Percentiles rank a stretch among this genome's conserved stretches.
phyloP scores from a whole-genome alignment of 1,140 invertebrate species.

The Caenorhabditis tropicalis region DNA sequence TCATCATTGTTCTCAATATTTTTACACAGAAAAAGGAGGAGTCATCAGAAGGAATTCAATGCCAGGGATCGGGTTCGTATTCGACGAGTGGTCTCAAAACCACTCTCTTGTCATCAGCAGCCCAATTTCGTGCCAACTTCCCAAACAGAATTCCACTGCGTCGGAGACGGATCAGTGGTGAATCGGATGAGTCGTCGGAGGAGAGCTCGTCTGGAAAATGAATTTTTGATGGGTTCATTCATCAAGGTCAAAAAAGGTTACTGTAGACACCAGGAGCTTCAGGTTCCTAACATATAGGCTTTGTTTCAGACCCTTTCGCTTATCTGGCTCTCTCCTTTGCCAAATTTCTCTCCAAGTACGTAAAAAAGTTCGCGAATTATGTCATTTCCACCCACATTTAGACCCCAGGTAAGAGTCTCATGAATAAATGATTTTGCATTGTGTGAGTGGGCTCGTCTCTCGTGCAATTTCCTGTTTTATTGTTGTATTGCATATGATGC shows the following conservation, averaged over 20 bases:
- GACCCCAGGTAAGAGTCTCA: not conserved
- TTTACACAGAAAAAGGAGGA: not conserved
- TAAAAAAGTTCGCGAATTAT: not conserved
- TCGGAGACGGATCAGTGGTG: not conserved
- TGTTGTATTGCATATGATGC: not conserved
- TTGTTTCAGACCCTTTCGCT: not conserved
- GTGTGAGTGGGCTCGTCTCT: not conserved
- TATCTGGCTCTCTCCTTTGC: not conserved
- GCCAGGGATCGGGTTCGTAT: constrained; percentile 13
- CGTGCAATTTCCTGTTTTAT: constrained; percentile 8
- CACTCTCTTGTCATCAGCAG: not conserved
- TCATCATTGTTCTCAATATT: not conserved
- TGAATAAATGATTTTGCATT: constrained; percentile 18
- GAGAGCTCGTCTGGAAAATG: not conserved
- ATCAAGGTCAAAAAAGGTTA: too few species aligned
- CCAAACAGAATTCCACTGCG: constrained; percentile 4
- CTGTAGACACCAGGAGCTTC: too few species aligned
- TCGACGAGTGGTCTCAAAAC: not conserved
- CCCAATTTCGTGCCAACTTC: constrained; percentile 13
- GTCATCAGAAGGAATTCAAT: not conserved
- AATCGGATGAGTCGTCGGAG: not conserved
- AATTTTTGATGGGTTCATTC: not conserved
- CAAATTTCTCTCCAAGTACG: not conserved
- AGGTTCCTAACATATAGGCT: too few species aligned
- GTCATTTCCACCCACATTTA: not conserved